Evolutionary conservation across 2,113 vertebrate genomes (phyloP), one percentile per base, ranked within the genome.

Genomic region (Rhea americana): DNA sequence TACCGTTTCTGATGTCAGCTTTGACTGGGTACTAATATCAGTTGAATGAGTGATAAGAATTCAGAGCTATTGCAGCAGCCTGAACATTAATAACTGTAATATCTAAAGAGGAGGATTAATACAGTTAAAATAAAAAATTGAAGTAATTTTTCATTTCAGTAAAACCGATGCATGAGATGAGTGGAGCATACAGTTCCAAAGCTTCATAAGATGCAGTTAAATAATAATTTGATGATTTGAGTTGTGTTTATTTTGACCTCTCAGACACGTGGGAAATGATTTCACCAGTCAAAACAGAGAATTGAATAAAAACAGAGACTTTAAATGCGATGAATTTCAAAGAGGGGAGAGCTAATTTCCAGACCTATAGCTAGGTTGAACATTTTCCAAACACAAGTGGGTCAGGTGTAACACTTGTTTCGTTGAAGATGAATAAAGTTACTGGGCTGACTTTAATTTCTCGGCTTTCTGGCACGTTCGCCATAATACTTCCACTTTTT

Each of bases 1-100:
- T 73, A 81, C 84, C 61, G 13, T 92, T 94, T 96, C 78, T 91
- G 88, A 84, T 96, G 91, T 96, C 78, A 92, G 84, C 82, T 91
- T 91, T 87, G 93, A 75, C 88, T 61, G 70, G 59, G 74, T 87
- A 86, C 80, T 95, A 93, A 84, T 84, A 73, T 89, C 84, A 84
- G 62, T 55, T 89, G 90, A 95, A 89, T 92, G 90, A 93, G 43
- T 75, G 82, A 94, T 94, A 95, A 91, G 86, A 94, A 96, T 96
- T 96, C 94, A 88, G 82, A 91, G 83, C 55, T 89, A 58, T 66
- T 61, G 75, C 82, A 83, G 72, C 63, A 95, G 68, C 65, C 84
- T 43, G 48, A 82, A 45, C 81, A 70, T 89, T 95, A 96, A 95
- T 94, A 95, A 89, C 51, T 56, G 37, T 91, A 87, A 90, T 82